A percentile compares a stretch with the other conserved stretches of the same genome.
phyloP scores from a whole-genome alignment of 2,888 invertebrate genomes.

The Rhingia campestris region DNA sequence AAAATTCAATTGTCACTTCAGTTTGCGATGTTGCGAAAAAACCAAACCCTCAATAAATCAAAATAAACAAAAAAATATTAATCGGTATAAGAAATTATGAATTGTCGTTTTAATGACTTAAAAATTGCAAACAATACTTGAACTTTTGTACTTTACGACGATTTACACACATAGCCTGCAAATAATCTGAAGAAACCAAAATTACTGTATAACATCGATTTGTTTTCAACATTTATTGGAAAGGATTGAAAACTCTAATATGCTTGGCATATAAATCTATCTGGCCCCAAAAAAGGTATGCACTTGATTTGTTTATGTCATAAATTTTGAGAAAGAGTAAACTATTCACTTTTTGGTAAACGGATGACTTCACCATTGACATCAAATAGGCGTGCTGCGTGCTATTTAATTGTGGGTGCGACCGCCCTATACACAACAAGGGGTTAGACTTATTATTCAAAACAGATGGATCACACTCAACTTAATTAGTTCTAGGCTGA shows the following conservation, averaged over 20 bases:
- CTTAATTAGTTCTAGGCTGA: slow-evolving; percentile 61
- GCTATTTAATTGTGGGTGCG: slow-evolving; percentile 67
- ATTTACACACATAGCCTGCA: background rate
- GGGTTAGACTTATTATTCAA: slow-evolving; percentile 51
- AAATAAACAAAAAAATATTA: slow-evolving; percentile 38
- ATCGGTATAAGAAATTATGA: background rate
- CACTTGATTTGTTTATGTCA: slow-evolving; percentile 19
- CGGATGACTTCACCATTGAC: slow-evolving; percentile 67
- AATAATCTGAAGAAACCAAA: background rate
- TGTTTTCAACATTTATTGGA: slow-evolving; percentile 9
- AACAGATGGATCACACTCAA: slow-evolving; percentile 60
- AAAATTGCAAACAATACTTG: background rate
- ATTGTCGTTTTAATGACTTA: background rate
- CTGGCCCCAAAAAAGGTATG: slow-evolving; percentile 1
- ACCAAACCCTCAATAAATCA: slow-evolving; percentile 21
- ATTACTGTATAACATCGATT: slow-evolving; percentile 32
- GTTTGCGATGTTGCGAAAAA: slow-evolving; percentile 6
- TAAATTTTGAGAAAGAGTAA: slow-evolving; percentile 8
- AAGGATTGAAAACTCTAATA: background rate
- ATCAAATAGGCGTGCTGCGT: slow-evolving; percentile 56
- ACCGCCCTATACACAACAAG: slow-evolving; percentile 49
- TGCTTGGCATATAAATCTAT: background rate
- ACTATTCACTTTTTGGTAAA: slow-evolving; percentile 14
- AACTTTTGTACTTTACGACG: background rate
- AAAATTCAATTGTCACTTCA: slow-evolving; percentile 14